Percentiles rank a stretch among this genome's conserved stretches.
Conservation (phyloP, 2,113 vertebrate genomes). For the Pristiophorus japonicus region DNA sequence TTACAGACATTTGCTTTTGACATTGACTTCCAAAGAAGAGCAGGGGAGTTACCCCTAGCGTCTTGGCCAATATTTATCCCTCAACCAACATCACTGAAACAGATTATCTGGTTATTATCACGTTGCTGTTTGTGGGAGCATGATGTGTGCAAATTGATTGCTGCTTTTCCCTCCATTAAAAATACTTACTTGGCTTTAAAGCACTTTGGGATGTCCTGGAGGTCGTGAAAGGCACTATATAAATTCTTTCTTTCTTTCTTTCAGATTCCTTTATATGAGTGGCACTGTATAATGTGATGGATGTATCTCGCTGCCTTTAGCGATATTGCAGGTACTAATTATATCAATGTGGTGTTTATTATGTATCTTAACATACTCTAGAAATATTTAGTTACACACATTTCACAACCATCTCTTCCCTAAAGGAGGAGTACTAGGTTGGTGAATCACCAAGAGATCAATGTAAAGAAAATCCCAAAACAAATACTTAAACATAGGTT, state of each 20-base stretch:
- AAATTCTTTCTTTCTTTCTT: neutral
- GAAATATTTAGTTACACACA: neutral
- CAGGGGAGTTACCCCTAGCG: too few relatives aligned
- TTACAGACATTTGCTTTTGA: neutral
- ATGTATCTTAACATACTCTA: neutral
- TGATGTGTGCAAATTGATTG: neutral
- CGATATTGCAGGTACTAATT: neutral
- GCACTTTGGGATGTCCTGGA: neutral
- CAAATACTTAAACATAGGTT: neutral
- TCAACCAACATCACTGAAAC: too few relatives aligned
- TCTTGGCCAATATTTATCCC: too few relatives aligned
- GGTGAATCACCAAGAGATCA: neutral
- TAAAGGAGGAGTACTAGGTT: neutral
- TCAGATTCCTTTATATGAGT: neutral
- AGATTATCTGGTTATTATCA: too few relatives aligned
- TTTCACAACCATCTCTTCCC: neutral
- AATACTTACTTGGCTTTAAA: neutral
- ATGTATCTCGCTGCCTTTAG: neutral
- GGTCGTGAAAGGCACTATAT: neutral
- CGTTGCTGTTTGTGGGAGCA: neutral
- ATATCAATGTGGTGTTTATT: too few relatives aligned
- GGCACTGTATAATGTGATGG: too few relatives aligned
- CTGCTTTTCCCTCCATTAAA: neutral
- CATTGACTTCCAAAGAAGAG: too few relatives aligned
- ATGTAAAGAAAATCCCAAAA: neutral